These are phyloP conservation scores for Thysanoteuthis rhombus DNA, from an alignment of 2,888 invertebrate genomes.

Conservation along the genomic window DNA sequence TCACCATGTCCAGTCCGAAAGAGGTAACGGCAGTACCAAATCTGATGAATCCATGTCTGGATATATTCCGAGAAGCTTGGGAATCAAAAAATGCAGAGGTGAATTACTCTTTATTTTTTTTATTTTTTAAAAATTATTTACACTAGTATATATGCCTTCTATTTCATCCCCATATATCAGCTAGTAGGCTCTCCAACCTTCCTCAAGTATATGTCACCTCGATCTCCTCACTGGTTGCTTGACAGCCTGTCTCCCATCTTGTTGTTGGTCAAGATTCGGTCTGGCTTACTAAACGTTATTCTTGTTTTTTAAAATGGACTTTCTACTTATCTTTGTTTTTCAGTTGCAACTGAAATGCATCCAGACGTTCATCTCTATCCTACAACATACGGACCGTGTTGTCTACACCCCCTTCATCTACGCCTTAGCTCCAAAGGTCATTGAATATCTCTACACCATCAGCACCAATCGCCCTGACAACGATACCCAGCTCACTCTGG, in stretches of 20 bases:
- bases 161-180: not conserved
- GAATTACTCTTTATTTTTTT: not conserved
- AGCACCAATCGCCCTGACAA: conserved; percentile 73
- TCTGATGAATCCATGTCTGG: conserved; percentile 89
- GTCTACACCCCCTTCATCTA: conserved; percentile 84
- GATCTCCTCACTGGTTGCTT: not conserved
- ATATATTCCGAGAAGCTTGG: conserved; percentile 86
- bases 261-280: not conserved
- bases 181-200: not conserved
- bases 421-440: conserved; percentile 80
- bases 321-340: conserved; percentile 37
- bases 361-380: conserved; percentile 81
- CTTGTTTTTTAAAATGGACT: conserved; percentile 32
- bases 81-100: conserved; percentile 57
- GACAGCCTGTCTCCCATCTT: not conserved
- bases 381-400: conserved; percentile 77
- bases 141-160: not conserved
- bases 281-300: not conserved
- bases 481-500: conserved; percentile 78
- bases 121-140: not conserved
- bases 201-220: not conserved
- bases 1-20: conserved; percentile 83
- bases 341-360: conserved; percentile 82
- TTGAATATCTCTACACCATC: conserved; percentile 79
- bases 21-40: conserved; percentile 82